phyloP scores from a whole-genome alignment of 2,888 invertebrate genomes.

The Macroteleia sp. region DNA sequence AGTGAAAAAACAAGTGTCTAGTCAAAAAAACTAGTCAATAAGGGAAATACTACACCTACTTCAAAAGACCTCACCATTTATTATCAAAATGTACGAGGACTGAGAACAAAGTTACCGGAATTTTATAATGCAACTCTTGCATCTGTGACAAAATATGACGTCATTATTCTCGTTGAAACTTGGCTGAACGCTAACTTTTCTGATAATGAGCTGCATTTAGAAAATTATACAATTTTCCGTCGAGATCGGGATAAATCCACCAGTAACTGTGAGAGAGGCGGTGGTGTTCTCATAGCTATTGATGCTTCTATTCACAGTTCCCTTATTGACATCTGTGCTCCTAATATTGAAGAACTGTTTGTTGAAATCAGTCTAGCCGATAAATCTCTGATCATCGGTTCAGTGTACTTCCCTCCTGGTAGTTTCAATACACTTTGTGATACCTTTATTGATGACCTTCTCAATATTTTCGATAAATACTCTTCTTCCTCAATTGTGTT shows the following conservation, averaged over 20 bases:
- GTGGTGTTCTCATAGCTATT: background rate
- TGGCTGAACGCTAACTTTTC: conserved; percentile 1
- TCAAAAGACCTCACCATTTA: background rate
- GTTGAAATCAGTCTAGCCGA: background rate
- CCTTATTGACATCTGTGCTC: too few relatives aligned
- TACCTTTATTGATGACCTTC: background rate
- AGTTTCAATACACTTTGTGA: background rate
- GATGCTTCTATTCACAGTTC: background rate
- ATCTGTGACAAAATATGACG: background rate
- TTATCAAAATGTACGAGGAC: background rate
- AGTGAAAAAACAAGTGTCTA: background rate
- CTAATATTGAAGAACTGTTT: background rate
- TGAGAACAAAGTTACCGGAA: background rate
- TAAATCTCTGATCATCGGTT: background rate
- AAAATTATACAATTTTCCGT: background rate
- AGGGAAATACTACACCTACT: background rate
- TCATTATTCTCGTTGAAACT: conserved; percentile 1
- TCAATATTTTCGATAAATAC: background rate
- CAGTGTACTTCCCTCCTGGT: background rate
- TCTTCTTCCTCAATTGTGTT: background rate
- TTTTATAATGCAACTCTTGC: background rate
- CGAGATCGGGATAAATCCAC: background rate
- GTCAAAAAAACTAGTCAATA: background rate
- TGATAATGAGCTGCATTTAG: background rate
- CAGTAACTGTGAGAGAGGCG: background rate